Evolutionary conservation across 2,888 invertebrate species (phyloP), one percentile per base, ranked within the genome.

Genomic region (Mythimna vitellina): DNA sequence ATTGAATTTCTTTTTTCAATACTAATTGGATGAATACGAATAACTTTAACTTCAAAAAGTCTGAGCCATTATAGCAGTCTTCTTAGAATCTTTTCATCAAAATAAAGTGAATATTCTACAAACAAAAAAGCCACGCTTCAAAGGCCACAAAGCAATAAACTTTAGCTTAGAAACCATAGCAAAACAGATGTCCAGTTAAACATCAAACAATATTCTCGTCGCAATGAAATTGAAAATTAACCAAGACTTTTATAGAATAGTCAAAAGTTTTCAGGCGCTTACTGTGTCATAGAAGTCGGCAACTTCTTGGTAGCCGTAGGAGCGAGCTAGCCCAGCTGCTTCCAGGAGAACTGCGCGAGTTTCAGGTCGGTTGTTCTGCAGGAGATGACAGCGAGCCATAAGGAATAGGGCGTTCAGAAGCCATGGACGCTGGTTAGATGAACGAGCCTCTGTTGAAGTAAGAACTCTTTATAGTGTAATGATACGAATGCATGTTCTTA

Each of bases 271-370:
- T 65, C 78, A 66, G 8, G 29, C 25, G 53, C 81, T 84, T 89
- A 95, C 95, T 81, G 95, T 95, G 70, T 95, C 95, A 84, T 93
- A 94, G 85, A 96, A 96, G 0, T 90, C 89, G 10, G 93, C 91
- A 6, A 95, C 91, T 62, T 95, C 95, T 46, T 70, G 53, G 65
- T 86, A 89, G 1, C 91, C 91, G 68, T 85, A 92, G 3, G 89
- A 85, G 5, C 90, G 89, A 20, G 94, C 90, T 14, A 92, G 73
- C 0, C 84, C 78, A 0, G 89, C 86, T 1, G 89, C 93, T 80
- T 96, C 95, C 2, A 95, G 78, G 4, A 96, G 84, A 17, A 92
- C 90, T 0, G 94, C 95, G 3, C 95, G 88, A 1, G 94, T 92
- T 82, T 96, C 95, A 1, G 95, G 93, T 0, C 95, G 87, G 75